Base-by-base conservation (phyloP, 2,113 vertebrate genomes). In the Solea senegalensis region DNA sequence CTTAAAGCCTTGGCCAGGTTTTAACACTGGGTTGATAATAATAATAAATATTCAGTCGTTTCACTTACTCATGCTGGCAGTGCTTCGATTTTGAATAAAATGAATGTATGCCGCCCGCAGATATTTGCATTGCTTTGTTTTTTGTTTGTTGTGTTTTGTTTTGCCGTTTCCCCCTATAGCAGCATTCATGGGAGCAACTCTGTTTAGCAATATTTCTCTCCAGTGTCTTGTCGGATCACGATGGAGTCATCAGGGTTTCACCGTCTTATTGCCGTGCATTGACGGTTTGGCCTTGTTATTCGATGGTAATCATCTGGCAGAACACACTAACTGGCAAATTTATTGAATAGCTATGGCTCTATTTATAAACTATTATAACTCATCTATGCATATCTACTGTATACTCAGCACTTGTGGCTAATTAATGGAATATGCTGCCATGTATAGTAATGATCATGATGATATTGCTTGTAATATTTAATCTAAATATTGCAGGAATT, bases 101-200 rank as follows among this genome's bases (percentile, higher is more conserved):
- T n/a, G 58, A 53, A 74, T 69, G 46, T 50, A 52, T 57, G 68
- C 45, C 72, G 72, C 66, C 46, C 45, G 53, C 44, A 64, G 64
- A 65, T 60, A 66, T 80, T 46, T 81, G 44, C 51, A 69, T 21
- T 61, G 26, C 5, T 34, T 34, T 34, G 34, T 34, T 34, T 34
- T 34, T 34, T 34, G 5, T 34, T 34, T 34, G 34, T 34, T 34
- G 34, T 34, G 34, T 34, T 34, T 34, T 53, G 14, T 66, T 27
- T 59, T 65, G 13, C 14, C 55, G 2, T 65, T 68, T 68, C 60
- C 8, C 45, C 34, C 13, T 7, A 27, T 8, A 27, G 55, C 27
- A 64, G 62, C 27, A 53, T 67, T 76, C n/a, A 70, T 5, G 13
- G 63, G 65, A 62, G 26, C n/a, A 45, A 49, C 48, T 40, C 1